Percentiles rank a stretch among this genome's conserved stretches.
These are phyloP conservation scores for Zoroaster sp. DNA, from an alignment of 53 echinoderm and acorn worm species.

Conservation along the genomic window DNA sequence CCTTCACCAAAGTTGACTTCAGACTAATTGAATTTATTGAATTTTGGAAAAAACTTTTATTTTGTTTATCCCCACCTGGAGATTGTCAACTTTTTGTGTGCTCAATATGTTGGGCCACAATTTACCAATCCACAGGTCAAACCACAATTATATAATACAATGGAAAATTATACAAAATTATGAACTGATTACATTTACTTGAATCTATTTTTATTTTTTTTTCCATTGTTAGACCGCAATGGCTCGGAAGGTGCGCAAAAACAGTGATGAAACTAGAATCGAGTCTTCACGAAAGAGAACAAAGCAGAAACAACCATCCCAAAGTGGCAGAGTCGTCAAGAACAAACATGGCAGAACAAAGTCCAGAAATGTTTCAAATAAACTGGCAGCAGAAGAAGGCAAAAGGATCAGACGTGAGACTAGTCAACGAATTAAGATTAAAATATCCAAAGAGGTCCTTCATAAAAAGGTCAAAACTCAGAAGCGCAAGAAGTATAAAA, in stretches of 20 bases:
- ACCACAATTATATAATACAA: too few species aligned
- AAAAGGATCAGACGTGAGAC: background rate
- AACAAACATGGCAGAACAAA: background rate
- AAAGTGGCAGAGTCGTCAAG: conserved; percentile 24
- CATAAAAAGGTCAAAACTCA: background rate
- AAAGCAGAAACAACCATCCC: background rate
- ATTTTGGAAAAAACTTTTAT: too few species aligned
- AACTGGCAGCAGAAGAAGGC: background rate
- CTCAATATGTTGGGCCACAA: too few species aligned
- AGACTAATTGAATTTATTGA: too few species aligned
- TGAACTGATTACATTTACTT: too few species aligned
- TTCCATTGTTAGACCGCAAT: background rate
- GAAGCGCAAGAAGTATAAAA: background rate
- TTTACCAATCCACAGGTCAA: too few species aligned
- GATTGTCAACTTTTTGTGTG: too few species aligned
- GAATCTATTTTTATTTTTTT: too few species aligned
- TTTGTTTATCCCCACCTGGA: too few species aligned
- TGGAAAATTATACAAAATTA: too few species aligned
- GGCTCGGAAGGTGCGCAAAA: background rate
- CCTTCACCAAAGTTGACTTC: too few species aligned
- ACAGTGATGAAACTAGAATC: background rate
- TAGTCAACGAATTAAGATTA: background rate
- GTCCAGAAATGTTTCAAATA: background rate
- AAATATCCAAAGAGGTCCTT: background rate
- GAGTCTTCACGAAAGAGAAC: background rate